Evolutionary conservation across 2,888 invertebrate genomes (phyloP).

Genomic region (Embidobia sp.): DNA sequence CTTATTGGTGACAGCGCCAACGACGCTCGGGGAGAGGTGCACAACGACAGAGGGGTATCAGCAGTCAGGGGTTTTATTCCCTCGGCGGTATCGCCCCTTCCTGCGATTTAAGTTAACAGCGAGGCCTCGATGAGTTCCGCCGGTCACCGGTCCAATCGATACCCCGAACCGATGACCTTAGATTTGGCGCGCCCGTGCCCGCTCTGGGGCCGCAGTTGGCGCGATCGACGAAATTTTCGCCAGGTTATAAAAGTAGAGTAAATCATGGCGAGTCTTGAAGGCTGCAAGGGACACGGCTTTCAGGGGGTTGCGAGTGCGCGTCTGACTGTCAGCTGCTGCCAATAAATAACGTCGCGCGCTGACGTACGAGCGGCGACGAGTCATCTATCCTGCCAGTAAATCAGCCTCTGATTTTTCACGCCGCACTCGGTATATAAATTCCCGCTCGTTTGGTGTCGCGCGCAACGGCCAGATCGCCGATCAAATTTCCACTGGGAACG

Average conservation of each 20-base stretch:
- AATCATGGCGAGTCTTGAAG: constrained; percentile 50
- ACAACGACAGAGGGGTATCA: constrained; percentile 17
- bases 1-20: constrained; percentile 79
- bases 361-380: constrained; percentile 76
- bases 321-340: constrained; percentile 79
- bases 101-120: constrained; percentile 1
- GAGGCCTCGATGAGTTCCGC: no score
- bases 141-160: no score
- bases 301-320: constrained; percentile 67
- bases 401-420: constrained; percentile 78
- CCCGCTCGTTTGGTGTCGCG: constrained; percentile 62
- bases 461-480: constrained; percentile 58
- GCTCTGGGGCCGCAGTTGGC: no score
- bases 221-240: no score
- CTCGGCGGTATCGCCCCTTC: constrained; percentile 44
- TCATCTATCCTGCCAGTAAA: constrained; percentile 75
- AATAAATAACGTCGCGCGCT: constrained; percentile 77
- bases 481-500: constrained; percentile 65
- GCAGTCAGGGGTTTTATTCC: not conserved
- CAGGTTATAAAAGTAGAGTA: constrained; percentile 38
- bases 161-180: no score
- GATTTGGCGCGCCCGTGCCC: no score
- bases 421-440: constrained; percentile 64
- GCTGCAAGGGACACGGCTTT: constrained; percentile 44
- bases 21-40: constrained; percentile 13